phyloP scores from a whole-genome alignment of 1,140 invertebrate genomes.

The Ctenoplectra terminalis region DNA sequence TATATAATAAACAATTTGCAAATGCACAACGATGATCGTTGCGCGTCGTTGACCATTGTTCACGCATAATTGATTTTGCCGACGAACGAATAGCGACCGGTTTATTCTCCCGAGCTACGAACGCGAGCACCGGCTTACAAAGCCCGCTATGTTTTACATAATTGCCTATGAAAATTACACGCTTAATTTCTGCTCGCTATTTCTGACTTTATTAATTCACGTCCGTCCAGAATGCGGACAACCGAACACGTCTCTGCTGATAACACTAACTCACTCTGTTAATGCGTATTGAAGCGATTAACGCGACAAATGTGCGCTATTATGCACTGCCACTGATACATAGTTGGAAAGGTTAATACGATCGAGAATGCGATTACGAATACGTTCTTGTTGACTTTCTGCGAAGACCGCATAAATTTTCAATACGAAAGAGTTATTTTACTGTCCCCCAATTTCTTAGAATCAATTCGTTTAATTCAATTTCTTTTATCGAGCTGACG shows the following conservation, averaged over 20 bases:
- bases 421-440: no score
- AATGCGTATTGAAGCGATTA: conserved; percentile 10
- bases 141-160: conserved; percentile 48
- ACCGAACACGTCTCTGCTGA: neutral
- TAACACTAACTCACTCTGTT: neutral
- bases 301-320: conserved; percentile 1
- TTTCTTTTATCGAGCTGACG: neutral
- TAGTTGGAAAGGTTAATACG: neutral
- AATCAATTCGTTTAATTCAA: neutral
- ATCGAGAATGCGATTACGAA: neutral
- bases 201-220: conserved; percentile 46
- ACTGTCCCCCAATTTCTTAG: neutral
- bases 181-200: conserved; percentile 28
- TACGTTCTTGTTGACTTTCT: neutral
- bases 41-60: conserved; percentile 40
- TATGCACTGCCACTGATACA: neutral
- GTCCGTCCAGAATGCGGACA: neutral
- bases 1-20: conserved; percentile 49
- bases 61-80: conserved; percentile 33
- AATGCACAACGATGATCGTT: conserved; percentile 13
- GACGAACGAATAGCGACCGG: conserved; percentile 16
- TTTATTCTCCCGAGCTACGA: conserved; percentile 26
- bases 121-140: neutral
- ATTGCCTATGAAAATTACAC: conserved; percentile 43
- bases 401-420: neutral